Base-by-base conservation (phyloP, 2,888 invertebrate species). In the Zeuzera pyrina region DNA sequence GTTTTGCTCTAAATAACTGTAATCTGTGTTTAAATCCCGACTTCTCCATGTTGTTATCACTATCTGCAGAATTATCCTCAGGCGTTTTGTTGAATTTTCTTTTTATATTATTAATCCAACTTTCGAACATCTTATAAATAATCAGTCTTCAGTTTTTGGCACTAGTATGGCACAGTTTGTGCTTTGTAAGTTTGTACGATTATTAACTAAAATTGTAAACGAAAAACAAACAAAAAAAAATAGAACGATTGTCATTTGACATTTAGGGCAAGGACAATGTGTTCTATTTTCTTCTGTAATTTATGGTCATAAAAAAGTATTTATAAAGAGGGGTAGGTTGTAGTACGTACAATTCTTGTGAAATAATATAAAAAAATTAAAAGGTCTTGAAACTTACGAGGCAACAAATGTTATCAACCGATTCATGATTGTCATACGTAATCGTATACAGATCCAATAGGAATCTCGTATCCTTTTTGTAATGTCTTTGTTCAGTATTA, bases 381-480 rank as follows among this genome's bases (percentile, higher is more conserved):
- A 27, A 14, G 12, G n/a, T 27, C 6, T 31, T 37, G 25, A 50
- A 35, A 87, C 87, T 87, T 83, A 88, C 88, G 47, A 85, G 74
- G 63, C 89, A 86, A 57, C 88, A 89, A 49, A 90, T 79, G 53
- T 89, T 89, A 60, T 91, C 91, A 46, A 91, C 84, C 29, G 89
- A 89, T 70, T 93, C 93, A 54, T 91, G 89, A 57, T 91, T 91
- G 66, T 92, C 92, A 63, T 93, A 94, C 30, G 93, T 93, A 52
- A 94, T 87, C 30, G 93, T 94, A 60, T 94, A 94, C 41, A 94
- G 86, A 83, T 94, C 93, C 57, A 90, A 84, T 38, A 94, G 87
- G 74, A 92, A 94, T 49, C 92, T 84, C 27, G 92, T 92, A 62
- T 94, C 94, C 76, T 94, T 93, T 77, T 94, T 94, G 66, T 94